These are phyloP conservation scores for Psilanteris sp. DNA, from an alignment of 1,140 invertebrate species.

Conservation along the genomic window DNA sequence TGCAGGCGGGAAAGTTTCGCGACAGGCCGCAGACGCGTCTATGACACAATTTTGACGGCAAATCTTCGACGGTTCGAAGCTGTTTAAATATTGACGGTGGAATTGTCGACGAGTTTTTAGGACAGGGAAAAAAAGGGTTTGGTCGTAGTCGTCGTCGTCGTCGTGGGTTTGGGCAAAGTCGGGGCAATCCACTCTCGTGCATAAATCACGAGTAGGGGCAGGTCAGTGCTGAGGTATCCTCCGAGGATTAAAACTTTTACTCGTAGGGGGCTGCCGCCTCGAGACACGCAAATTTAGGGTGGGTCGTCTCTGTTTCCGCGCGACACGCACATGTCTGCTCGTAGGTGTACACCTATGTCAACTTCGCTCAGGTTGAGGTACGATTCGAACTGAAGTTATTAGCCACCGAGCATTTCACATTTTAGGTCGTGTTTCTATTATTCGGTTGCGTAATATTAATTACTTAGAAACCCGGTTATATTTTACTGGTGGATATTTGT, in stretches of 20 bases:
- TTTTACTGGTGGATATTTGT: too few species aligned
- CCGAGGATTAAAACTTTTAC: slow-evolving; percentile 75
- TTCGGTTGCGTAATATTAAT: too few species aligned
- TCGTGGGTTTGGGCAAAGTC: slow-evolving; percentile 28
- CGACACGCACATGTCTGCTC: slow-evolving; percentile 44
- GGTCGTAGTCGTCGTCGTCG: too few species aligned
- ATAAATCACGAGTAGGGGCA: slow-evolving; percentile 77
- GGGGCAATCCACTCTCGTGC: slow-evolving; percentile 65
- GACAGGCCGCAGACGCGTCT: too few species aligned
- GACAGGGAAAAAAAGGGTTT: slow-evolving; percentile 36
- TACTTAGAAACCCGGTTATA: too few species aligned
- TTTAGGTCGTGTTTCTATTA: slow-evolving; percentile 19
- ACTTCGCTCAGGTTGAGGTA: slow-evolving; percentile 40
- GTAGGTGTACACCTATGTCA: slow-evolving; percentile 35
- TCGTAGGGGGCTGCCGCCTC: slow-evolving; percentile 69
- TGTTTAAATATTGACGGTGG: too few species aligned
- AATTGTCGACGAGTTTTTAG: too few species aligned
- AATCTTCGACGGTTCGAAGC: too few species aligned
- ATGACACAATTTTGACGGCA: too few species aligned
- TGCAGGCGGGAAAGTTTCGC: too few species aligned
- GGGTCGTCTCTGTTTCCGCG: slow-evolving; percentile 69
- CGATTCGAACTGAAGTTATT: slow-evolving; percentile 44
- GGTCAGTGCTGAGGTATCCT: slow-evolving; percentile 75
- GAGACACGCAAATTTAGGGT: slow-evolving; percentile 79
- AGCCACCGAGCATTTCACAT: slow-evolving; percentile 30